These are phyloP conservation scores for Crocallis elinguaria DNA, from an alignment of 2,888 invertebrate species.

Conservation along the genomic window DNA sequence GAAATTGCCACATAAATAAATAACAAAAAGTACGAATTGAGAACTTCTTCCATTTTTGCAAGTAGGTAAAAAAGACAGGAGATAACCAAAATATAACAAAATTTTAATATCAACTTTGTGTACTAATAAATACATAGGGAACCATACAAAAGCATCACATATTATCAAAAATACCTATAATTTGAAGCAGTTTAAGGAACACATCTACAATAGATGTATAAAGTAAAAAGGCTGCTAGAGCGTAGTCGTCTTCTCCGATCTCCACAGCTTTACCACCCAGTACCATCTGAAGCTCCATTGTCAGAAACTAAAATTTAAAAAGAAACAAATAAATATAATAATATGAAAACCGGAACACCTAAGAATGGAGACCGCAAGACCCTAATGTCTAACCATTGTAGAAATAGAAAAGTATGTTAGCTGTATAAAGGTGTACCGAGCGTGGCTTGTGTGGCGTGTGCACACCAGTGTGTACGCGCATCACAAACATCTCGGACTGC, in stretches of 20 bases:
- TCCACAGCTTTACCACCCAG: constrained; percentile 56
- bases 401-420: too few relatives aligned
- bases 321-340: background rate
- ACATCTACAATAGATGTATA: constrained; percentile 58
- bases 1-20: too few relatives aligned
- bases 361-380: too few relatives aligned
- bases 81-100: too few relatives aligned
- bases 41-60: too few relatives aligned
- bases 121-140: background rate
- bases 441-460: too few relatives aligned
- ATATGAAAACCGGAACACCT: background rate
- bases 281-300: constrained; percentile 62
- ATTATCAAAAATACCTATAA: constrained; percentile 41
- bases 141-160: constrained; percentile 1
- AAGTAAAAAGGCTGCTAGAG: constrained; percentile 52
- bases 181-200: constrained; percentile 54
- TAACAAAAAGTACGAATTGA: too few relatives aligned
- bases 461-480: too few relatives aligned
- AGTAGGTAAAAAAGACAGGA: too few relatives aligned
- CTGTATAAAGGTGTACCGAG: too few relatives aligned
- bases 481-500: too few relatives aligned
- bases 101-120: constrained; percentile 2
- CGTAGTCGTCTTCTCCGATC: constrained; percentile 54
- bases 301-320: constrained; percentile 49
- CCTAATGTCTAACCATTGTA: too few relatives aligned